Conservation (phyloP, 2,797 vertebrate genomes). For the Oreortyx pictus region DNA sequence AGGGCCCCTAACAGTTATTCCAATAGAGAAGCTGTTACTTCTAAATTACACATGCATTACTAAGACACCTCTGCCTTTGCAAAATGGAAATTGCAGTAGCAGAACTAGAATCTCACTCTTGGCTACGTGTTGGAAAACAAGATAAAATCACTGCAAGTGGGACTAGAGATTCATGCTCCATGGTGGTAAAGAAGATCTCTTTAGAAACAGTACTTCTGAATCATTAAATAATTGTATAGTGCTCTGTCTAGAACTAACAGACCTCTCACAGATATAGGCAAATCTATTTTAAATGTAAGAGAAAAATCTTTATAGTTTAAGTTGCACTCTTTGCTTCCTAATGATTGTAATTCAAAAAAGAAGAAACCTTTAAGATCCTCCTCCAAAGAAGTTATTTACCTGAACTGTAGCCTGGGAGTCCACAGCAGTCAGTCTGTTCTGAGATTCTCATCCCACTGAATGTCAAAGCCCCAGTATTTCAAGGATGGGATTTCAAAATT, state of each 20-base stretch:
- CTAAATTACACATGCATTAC: conserved; percentile 5
- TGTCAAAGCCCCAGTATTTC: conserved; percentile 50
- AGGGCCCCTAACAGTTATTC: neutral
- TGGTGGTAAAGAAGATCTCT: neutral
- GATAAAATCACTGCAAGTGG: conserved; percentile 3
- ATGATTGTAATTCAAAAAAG: conserved; percentile 39
- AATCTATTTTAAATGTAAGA: conserved; percentile 43
- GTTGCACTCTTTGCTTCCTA: conserved; percentile 28
- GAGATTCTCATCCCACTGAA: conserved; percentile 63
- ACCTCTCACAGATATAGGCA: conserved; percentile 30
- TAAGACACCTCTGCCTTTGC: conserved; percentile 5
- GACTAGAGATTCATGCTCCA: neutral
- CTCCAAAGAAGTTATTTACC: conserved; percentile 50
- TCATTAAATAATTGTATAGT: conserved; percentile 22
- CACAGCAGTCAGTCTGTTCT: conserved; percentile 41
- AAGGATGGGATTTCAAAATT: conserved; percentile 44
- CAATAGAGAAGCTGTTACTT: neutral
- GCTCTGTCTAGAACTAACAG: conserved; percentile 13
- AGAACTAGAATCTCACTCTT: neutral
- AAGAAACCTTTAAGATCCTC: conserved; percentile 22
- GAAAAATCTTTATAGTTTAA: conserved; percentile 50
- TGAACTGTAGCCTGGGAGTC: conserved; percentile 31
- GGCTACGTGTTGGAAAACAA: neutral
- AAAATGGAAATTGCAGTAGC: neutral
- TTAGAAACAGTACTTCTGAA: conserved; percentile 8